Evolutionary conservation across 2,113 vertebrate species (phyloP).

Genomic region (Synodontis membranacea): DNA sequence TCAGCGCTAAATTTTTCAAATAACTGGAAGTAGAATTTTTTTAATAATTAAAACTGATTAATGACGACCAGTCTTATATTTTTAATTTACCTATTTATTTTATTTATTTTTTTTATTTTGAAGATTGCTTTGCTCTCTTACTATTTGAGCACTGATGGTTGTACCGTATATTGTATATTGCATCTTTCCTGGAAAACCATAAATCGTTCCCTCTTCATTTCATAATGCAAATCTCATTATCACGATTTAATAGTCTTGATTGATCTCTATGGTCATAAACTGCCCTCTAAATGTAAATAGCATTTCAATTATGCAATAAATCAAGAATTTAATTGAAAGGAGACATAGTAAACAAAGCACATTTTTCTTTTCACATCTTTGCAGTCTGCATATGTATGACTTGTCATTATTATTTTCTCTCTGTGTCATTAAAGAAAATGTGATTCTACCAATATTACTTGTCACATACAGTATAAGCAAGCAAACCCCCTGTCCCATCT

Average conservation of each 20-base stretch:
- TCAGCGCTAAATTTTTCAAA: background rate
- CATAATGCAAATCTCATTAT: constrained; percentile 58
- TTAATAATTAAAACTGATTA: background rate
- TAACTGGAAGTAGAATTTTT: background rate
- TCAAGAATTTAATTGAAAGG: constrained; percentile 51
- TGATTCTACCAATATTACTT: background rate
- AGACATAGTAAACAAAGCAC: constrained; percentile 1
- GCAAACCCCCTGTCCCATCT: background rate
- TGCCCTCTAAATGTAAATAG: constrained; percentile 52
- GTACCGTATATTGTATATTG: constrained; percentile 28
- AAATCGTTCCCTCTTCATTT: constrained; percentile 48
- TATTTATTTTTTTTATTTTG: constrained; percentile 13
- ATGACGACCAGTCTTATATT: background rate
- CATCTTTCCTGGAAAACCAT: constrained; percentile 18
- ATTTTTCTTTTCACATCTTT: background rate
- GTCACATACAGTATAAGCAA: background rate
- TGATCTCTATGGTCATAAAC: constrained; percentile 52
- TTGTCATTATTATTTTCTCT: too few species aligned
- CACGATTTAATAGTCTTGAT: constrained; percentile 51
- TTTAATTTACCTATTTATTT: too few species aligned
- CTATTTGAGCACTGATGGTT: background rate
- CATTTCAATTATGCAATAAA: constrained; percentile 54
- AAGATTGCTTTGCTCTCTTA: constrained; percentile 12
- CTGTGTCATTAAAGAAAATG: background rate
- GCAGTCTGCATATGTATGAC: background rate